A percentile compares a stretch with the other conserved stretches of the same genome.
These are phyloP conservation scores for Sylvia atricapilla DNA, from an alignment of 2,113 vertebrate genomes.

Conservation along the genomic window DNA sequence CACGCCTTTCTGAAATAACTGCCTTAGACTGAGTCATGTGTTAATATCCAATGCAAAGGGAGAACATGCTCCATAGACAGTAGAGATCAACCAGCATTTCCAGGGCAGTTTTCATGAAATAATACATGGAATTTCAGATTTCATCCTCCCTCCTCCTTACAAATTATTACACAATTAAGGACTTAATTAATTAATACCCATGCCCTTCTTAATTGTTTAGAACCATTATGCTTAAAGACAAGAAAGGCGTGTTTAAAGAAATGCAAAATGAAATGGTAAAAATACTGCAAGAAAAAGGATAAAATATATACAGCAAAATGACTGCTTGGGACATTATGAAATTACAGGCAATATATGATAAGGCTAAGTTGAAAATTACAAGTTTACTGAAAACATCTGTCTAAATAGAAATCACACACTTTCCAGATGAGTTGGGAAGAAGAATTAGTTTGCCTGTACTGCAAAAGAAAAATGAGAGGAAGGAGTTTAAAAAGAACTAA, in stretches of 20 bases:
- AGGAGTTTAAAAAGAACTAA: background rate
- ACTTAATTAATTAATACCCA: background rate
- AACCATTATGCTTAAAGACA: background rate
- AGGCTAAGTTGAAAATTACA: background rate
- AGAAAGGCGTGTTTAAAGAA: background rate
- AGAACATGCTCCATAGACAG: background rate
- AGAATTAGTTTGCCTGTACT: background rate
- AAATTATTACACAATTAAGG: background rate
- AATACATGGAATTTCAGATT: background rate
- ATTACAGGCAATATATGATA: background rate
- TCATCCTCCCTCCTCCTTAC: fast-evolving
- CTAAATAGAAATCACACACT: background rate
- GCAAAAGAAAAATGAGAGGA: background rate
- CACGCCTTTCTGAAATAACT: background rate
- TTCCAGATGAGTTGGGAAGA: background rate
- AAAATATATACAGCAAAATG: background rate
- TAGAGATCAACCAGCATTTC: background rate
- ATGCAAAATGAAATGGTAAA: background rate
- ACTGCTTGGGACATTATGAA: background rate
- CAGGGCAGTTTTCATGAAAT: background rate
- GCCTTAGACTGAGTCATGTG: background rate
- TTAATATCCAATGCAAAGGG: background rate
- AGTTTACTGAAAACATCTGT: background rate
- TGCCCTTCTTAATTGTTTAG: background rate
- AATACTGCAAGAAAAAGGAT: background rate